Conservation (phyloP, 1,140 invertebrate genomes). For the Gerris buenoi region DNA sequence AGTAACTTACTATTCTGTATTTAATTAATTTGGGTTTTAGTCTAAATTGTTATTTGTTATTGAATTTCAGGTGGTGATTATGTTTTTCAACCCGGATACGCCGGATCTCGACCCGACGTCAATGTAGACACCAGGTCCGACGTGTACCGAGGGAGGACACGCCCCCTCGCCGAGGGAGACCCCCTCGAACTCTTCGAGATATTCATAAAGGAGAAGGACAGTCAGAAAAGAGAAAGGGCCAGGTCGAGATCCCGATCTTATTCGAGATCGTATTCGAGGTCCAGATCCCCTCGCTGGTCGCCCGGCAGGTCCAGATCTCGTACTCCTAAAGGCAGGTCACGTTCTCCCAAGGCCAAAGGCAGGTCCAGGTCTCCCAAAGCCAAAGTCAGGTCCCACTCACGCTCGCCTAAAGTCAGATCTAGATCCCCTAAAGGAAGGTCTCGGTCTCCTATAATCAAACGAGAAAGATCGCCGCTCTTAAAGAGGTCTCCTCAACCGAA, state of each 20-base stretch:
- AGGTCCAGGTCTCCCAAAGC: not conserved
- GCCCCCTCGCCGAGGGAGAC: not conserved
- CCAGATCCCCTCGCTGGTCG: conserved; percentile 26
- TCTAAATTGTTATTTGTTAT: not conserved
- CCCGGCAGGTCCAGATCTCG: conserved; percentile 25
- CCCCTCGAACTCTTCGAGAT: conserved; percentile 1
- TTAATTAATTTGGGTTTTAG: too few species aligned
- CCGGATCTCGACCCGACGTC: not conserved
- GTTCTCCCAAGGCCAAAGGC: not conserved
- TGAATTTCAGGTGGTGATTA: not conserved
- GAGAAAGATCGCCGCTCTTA: not conserved
- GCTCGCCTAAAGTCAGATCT: conserved; percentile 4
- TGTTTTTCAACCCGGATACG: not conserved
- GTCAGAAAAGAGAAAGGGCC: conserved; percentile 33
- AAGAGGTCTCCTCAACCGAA: not conserved
- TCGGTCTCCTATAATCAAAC: not conserved
- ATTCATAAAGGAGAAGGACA: conserved; percentile 65
- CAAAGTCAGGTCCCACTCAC: conserved; percentile 24
- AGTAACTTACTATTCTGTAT: too few species aligned
- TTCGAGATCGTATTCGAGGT: conserved; percentile 25
- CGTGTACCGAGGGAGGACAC: not conserved
- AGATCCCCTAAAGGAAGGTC: conserved; percentile 4
- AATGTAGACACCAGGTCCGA: not conserved
- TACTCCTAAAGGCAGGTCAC: conserved; percentile 5
- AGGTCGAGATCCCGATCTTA: conserved; percentile 27